Conservation (phyloP, 2,797 vertebrate species). For the Mastacembelus armatus region DNA sequence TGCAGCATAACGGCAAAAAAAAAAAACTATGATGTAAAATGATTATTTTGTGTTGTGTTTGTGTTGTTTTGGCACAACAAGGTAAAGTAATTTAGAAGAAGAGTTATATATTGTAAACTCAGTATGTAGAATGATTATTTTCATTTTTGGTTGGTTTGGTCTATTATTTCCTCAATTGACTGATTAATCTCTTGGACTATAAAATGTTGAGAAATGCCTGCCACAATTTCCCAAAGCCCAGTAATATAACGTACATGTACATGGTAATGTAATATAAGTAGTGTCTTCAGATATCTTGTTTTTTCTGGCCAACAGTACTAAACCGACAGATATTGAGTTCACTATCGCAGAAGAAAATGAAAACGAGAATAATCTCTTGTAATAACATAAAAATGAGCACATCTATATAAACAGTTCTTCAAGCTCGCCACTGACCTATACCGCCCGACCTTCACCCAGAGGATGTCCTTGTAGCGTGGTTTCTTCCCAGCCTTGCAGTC, state of each 20-base stretch:
- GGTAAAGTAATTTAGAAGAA: no score
- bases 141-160: no score
- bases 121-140: no score
- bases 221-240: neutral
- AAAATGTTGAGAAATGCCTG: neutral
- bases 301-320: neutral
- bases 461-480: constrained; percentile 95
- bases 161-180: no score
- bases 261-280: no score
- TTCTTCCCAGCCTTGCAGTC: constrained; percentile 98
- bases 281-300: neutral
- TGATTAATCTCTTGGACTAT: no score
- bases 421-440: constrained; percentile 89
- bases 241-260: no score
- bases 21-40: neutral
- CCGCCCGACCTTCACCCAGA: constrained; percentile 98
- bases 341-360: neutral
- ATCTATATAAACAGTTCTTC: neutral
- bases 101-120: no score
- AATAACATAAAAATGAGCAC: no score
- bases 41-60: neutral
- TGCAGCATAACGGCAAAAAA: neutral
- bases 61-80: neutral
- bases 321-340: neutral
- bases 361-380: no score